Evolutionary conservation across 2,888 invertebrate genomes (phyloP).

Genomic region (Terebella lapidaria): DNA sequence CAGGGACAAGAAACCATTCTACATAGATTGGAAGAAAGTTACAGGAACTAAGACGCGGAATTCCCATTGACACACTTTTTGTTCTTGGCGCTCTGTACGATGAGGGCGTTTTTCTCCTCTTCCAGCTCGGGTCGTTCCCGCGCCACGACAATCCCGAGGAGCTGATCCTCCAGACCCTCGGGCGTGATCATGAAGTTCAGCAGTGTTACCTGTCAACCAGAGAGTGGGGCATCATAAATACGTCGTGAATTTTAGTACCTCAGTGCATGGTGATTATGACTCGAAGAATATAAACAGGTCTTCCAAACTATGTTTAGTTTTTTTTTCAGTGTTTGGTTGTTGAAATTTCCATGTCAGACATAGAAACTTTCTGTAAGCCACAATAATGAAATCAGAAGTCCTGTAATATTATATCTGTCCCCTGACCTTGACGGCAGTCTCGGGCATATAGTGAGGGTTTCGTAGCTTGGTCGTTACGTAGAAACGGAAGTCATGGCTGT

Average conservation of each 20-base stretch:
- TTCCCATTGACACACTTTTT: slow-evolving; percentile 48
- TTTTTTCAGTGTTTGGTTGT: too few relatives aligned
- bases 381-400: too few relatives aligned
- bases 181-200: slow-evolving; percentile 57
- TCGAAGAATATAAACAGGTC: too few relatives aligned
- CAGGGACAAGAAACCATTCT: too few relatives aligned
- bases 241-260: not conserved
- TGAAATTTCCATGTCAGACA: too few relatives aligned
- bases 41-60: not conserved
- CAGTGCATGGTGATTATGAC: not conserved
- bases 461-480: slow-evolving; percentile 56
- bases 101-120: slow-evolving; percentile 55
- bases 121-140: slow-evolving; percentile 54
- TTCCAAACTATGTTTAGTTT: too few relatives aligned
- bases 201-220: slow-evolving; percentile 52
- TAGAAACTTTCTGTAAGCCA: too few relatives aligned
- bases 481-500: slow-evolving; percentile 54
- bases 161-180: slow-evolving; percentile 55
- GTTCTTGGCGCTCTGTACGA: slow-evolving; percentile 55
- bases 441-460: slow-evolving; percentile 56
- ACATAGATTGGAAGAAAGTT: not conserved
- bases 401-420: not conserved
- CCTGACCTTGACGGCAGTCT: slow-evolving; percentile 54
- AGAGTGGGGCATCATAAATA: not conserved
- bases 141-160: slow-evolving; percentile 55